Evolutionary conservation across 2,888 invertebrate species (phyloP).

Genomic region (Aphodius sticticus): DNA sequence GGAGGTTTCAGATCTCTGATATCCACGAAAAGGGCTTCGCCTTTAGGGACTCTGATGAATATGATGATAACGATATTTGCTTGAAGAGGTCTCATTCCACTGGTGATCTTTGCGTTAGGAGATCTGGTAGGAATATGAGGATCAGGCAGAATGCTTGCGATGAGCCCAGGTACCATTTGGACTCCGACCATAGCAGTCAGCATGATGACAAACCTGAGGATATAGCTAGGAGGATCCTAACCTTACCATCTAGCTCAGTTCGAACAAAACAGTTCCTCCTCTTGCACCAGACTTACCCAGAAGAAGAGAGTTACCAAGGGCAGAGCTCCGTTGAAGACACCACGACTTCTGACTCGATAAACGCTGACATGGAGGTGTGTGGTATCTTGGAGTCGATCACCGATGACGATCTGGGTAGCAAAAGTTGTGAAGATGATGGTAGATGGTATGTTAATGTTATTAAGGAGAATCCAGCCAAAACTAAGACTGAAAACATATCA

Average conservation of each 20-base stretch:
- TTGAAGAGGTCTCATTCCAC: slow-evolving; percentile 62
- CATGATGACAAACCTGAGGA: slow-evolving; percentile 65
- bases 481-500: slow-evolving; percentile 58
- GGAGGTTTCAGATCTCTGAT: slow-evolving; percentile 64
- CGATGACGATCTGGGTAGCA: slow-evolving; percentile 51
- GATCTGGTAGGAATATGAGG: slow-evolving; percentile 54
- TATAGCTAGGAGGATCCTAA: slow-evolving; percentile 57
- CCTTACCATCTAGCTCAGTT: slow-evolving; percentile 56
- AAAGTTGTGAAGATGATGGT: slow-evolving; percentile 48
- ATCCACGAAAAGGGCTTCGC: slow-evolving; percentile 62
- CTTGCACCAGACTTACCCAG: slow-evolving; percentile 55
- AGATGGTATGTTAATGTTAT: slow-evolving; percentile 40
- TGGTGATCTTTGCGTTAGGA: slow-evolving; percentile 60
- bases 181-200: slow-evolving; percentile 63
- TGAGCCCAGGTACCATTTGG: slow-evolving; percentile 61
- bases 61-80: slow-evolving; percentile 56
- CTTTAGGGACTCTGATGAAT: slow-evolving; percentile 55
- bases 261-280: slow-evolving; percentile 55
- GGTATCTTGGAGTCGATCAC: slow-evolving; percentile 58
- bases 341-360: slow-evolving; percentile 62
- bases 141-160: slow-evolving; percentile 53
- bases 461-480: slow-evolving; percentile 43
- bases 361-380: slow-evolving; percentile 62
- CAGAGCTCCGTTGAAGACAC: slow-evolving; percentile 62
- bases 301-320: slow-evolving; percentile 57